phyloP scores from a whole-genome alignment of 2,888 invertebrate species.

The Ochropleura plecta region DNA sequence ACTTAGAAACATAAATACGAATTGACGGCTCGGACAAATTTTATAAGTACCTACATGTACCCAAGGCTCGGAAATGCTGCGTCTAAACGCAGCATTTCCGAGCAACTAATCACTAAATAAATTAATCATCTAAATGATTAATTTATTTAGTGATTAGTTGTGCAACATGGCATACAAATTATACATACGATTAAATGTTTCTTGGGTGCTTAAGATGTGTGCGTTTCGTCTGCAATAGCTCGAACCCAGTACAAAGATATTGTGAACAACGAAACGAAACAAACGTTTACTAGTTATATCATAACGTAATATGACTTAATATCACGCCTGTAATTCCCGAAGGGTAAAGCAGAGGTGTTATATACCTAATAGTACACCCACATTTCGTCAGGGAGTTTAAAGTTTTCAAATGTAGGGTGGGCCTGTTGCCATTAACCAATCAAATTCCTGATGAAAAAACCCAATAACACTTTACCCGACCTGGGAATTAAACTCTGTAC shows the following conservation, averaged over 20 bases:
- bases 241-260: not conserved
- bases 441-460: too few species aligned
- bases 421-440: too few species aligned
- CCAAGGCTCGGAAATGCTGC: constrained; percentile 35
- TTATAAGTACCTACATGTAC: constrained; percentile 59
- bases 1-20: constrained; percentile 77
- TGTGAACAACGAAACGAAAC: too few species aligned
- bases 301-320: not conserved
- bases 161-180: constrained; percentile 46
- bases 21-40: constrained; percentile 77
- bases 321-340: too few species aligned
- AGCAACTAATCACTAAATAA: too few species aligned
- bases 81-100: constrained; percentile 43
- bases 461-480: too few species aligned
- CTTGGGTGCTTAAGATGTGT: constrained; percentile 17
- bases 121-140: too few species aligned
- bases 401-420: too few species aligned
- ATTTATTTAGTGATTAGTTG: constrained; percentile 60
- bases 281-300: not conserved
- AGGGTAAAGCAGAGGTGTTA: too few species aligned
- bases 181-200: constrained; percentile 9
- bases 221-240: not conserved
- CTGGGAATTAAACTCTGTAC: too few species aligned
- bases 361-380: too few species aligned
- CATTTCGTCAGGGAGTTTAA: too few species aligned